phyloP scores from a whole-genome alignment of 2,888 invertebrate genomes.

The Cephus runcator region DNA sequence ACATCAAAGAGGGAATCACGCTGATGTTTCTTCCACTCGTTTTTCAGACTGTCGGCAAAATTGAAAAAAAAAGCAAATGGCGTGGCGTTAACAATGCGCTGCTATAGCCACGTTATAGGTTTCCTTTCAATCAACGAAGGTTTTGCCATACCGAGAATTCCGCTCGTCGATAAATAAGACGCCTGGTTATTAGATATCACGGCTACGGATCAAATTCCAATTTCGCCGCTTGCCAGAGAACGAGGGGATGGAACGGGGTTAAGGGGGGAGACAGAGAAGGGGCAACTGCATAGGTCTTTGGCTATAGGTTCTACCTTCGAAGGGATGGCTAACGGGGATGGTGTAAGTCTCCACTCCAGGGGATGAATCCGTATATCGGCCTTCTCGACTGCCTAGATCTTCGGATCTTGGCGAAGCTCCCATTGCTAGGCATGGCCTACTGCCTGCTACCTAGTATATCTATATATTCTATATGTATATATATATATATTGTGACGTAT shows the following conservation, averaged over 20 bases:
- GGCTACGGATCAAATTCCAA: conserved; percentile 47
- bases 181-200: conserved; percentile 45
- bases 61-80: not conserved
- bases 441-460: not conserved
- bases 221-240: conserved; percentile 25
- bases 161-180: conserved; percentile 42
- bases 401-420: not conserved
- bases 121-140: conserved; percentile 1
- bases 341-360: conserved; percentile 4
- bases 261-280: not conserved
- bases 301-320: not conserved
- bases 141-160: conserved; percentile 15
- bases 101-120: not conserved
- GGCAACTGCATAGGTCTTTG: conserved; percentile 11
- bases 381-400: not conserved
- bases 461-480: not conserved
- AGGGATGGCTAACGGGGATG: not conserved
- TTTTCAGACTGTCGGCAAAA: not conserved
- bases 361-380: conserved; percentile 26
- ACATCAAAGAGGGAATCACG: not conserved
- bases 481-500: too few relatives aligned
- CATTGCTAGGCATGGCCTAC: not conserved
- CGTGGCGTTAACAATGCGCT: not conserved
- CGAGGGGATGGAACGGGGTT: not conserved
- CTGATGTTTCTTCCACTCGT: not conserved